Conservation (phyloP, 2,797 vertebrate species). For the Aphelocoma californica region DNA sequence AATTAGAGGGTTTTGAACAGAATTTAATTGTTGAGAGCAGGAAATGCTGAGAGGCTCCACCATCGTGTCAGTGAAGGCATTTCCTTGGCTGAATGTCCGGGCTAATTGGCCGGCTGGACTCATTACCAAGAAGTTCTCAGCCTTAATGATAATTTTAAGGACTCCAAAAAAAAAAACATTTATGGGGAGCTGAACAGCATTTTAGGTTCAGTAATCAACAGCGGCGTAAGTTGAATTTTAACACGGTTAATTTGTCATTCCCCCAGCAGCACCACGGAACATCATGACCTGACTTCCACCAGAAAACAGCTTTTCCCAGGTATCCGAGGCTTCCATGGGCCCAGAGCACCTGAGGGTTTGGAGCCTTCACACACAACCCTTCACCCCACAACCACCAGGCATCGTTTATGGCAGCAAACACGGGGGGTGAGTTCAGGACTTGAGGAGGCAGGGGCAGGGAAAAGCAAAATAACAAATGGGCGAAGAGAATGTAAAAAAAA, state of each 20-base stretch:
- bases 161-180: neutral
- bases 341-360: neutral
- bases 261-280: neutral
- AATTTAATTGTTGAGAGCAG: neutral
- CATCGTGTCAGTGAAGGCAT: neutral
- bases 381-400: neutral
- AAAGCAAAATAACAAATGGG: neutral
- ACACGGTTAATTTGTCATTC: neutral
- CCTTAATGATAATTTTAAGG: neutral
- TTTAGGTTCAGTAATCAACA: neutral
- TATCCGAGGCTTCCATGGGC: neutral
- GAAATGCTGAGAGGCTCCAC: neutral
- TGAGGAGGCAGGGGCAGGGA: neutral
- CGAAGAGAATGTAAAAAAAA: accelerated
- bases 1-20: neutral
- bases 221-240: neutral
- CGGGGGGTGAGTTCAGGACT: neutral
- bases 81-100: neutral
- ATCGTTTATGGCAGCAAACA: neutral
- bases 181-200: neutral
- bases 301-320: accelerated
- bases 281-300: accelerated
- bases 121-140: neutral
- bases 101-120: neutral
- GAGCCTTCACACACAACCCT: neutral